These are phyloP conservation scores for Xylophagus ater DNA, from an alignment of 2,888 invertebrate species.

Conservation along the genomic window DNA sequence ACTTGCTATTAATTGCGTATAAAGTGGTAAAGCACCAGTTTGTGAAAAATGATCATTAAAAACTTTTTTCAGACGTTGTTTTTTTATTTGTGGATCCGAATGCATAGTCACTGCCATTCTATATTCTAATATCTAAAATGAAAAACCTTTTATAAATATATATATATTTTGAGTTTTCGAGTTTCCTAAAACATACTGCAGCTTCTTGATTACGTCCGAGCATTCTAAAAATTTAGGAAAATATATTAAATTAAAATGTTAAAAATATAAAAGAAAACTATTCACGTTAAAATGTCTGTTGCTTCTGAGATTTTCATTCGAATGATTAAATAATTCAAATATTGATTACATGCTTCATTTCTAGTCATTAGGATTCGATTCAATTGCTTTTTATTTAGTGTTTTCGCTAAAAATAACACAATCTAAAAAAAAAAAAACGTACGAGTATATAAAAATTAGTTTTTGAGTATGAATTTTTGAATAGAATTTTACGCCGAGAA, in stretches of 20 bases:
- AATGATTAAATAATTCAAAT: conserved; percentile 58
- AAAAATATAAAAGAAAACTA: conserved; percentile 16
- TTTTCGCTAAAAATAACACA: conserved; percentile 60
- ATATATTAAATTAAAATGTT: conserved; percentile 9
- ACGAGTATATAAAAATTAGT: conserved; percentile 9
- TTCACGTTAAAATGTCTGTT: conserved; percentile 63
- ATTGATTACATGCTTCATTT: conserved; percentile 60
- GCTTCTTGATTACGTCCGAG: conserved; percentile 55
- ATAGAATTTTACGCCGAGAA: conserved; percentile 34
- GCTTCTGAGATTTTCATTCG: conserved; percentile 57
- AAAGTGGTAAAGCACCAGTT: conserved; percentile 38
- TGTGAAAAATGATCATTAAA: conserved; percentile 43
- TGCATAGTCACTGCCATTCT: conserved; percentile 29
- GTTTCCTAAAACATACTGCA: conserved; percentile 49
- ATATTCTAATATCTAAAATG: conserved; percentile 36
- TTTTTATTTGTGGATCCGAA: conserved; percentile 33
- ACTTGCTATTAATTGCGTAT: conserved; percentile 40
- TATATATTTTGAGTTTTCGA: too few relatives aligned
- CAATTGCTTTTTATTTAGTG: conserved; percentile 59
- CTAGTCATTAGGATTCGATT: conserved; percentile 57
- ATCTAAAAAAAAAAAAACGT: conserved; percentile 42
- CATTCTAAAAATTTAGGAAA: conserved; percentile 49
- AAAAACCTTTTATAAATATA: conserved; percentile 30
- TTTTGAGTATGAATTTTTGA: conserved; percentile 5
- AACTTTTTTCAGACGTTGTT: conserved; percentile 40